Conservation (phyloP, 64 coral and sea anemone species). For the Trachythela sp. region DNA sequence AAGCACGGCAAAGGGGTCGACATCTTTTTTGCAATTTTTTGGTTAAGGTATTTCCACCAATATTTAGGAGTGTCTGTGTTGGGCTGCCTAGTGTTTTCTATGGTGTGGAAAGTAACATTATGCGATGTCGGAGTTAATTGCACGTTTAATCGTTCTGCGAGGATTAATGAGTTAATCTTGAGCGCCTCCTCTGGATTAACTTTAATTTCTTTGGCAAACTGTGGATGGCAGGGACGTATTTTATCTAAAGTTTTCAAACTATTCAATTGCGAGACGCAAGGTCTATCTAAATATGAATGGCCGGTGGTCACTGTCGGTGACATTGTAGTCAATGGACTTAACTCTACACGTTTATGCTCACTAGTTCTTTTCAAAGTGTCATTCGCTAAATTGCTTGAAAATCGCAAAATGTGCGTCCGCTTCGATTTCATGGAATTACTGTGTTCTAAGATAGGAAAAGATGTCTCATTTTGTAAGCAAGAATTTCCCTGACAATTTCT, state of each 20-base stretch:
- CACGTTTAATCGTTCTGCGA: neutral
- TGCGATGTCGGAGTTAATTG: neutral
- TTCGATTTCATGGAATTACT: neutral
- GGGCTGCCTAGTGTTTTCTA: neutral
- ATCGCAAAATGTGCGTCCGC: neutral
- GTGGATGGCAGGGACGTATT: neutral
- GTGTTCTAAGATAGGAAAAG: neutral
- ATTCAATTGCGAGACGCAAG: neutral
- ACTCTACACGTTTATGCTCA: neutral
- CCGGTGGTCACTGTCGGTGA: neutral
- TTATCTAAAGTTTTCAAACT: neutral
- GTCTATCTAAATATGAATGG: neutral
- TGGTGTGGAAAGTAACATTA: neutral
- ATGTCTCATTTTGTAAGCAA: neutral
- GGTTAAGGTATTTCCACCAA: conserved; percentile 10
- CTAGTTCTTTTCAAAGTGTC: neutral
- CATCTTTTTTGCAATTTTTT: neutral
- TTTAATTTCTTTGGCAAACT: neutral
- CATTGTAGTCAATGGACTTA: neutral
- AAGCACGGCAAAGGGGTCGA: neutral
- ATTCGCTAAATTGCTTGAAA: neutral
- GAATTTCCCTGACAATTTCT: neutral
- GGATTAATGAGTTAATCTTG: neutral
- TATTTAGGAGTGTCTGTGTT: neutral
- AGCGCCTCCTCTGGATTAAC: neutral